Evolutionary conservation across 92 coral and sea anemone genomes (phyloP).

Genomic region (Actinernus sp.): DNA sequence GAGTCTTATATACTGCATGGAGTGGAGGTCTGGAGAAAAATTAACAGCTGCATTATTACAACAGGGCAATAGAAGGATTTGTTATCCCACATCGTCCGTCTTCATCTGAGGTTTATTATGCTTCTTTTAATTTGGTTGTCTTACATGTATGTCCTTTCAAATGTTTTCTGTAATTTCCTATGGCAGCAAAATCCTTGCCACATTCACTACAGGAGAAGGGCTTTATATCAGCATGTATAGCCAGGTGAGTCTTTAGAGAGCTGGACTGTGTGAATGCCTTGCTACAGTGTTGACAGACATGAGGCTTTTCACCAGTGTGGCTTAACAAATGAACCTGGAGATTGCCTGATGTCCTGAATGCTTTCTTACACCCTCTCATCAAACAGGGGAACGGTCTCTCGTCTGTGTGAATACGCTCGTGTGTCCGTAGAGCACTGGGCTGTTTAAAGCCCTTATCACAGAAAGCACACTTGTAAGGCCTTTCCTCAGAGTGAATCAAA

Average conservation of each 20-base stretch:
- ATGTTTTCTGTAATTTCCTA: constrained; percentile 26
- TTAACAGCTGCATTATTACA: too few species aligned
- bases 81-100: too few species aligned
- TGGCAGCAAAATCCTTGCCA: constrained; percentile 12
- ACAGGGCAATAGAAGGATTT: too few species aligned
- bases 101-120: too few species aligned
- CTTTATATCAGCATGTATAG: constrained; percentile 4
- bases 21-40: too few species aligned
- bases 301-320: constrained; percentile 26
- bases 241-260: constrained; percentile 29
- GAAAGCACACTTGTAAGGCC: constrained; percentile 16
- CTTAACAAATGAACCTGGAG: constrained; percentile 19
- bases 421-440: constrained; percentile 8
- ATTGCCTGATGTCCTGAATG: constrained; percentile 27
- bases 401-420: constrained; percentile 33
- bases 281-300: constrained; percentile 20
- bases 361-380: constrained; percentile 16
- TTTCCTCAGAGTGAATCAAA: constrained; percentile 21
- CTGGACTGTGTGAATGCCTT: constrained; percentile 11
- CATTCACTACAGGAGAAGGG: constrained; percentile 21
- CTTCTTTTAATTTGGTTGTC: too few species aligned
- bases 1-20: too few species aligned
- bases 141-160: not conserved
- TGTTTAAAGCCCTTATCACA: constrained; percentile 30
- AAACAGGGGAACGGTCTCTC: too few species aligned